phyloP scores from a whole-genome alignment of 2,797 vertebrate species.

The Tadarida brasiliensis region DNA sequence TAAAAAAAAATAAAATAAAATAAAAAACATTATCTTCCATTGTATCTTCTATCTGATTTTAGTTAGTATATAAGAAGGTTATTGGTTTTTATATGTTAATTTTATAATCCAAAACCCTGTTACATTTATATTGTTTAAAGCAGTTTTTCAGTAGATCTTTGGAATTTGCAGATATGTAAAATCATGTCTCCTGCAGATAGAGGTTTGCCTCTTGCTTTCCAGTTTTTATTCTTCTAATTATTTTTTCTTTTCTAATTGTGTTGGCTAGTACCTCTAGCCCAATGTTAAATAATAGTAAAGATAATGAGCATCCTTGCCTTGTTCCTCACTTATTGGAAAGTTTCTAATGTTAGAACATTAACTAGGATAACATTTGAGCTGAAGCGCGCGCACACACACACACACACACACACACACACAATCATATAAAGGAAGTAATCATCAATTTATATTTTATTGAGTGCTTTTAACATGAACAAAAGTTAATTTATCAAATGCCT shows the following conservation, averaged over 20 bases:
- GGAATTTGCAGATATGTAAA: background rate
- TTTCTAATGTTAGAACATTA: background rate
- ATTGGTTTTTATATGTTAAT: no score
- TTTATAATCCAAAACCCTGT: background rate
- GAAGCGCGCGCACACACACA: background rate
- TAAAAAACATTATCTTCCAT: no score
- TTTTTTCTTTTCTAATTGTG: background rate
- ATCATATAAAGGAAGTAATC: no score
- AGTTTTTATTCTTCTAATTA: background rate
- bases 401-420: no score
- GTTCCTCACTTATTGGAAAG: slow-evolving; percentile 3
- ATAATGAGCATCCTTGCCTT: background rate
- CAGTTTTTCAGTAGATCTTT: background rate
- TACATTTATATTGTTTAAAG: background rate
- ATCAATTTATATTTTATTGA: no score
- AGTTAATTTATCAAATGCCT: background rate
- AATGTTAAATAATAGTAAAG: background rate
- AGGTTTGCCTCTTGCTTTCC: background rate
- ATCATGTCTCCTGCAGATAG: background rate
- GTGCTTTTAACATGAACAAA: background rate
- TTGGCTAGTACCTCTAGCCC: background rate
- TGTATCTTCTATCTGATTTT: no score
- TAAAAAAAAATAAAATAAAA: no score
- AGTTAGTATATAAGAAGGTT: no score
- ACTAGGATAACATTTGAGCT: background rate